A percentile compares a stretch with the other conserved stretches of the same genome.
Evolutionary conservation across 1,140 invertebrate genomes (phyloP).

Genomic region (Drosophila pandora): DNA sequence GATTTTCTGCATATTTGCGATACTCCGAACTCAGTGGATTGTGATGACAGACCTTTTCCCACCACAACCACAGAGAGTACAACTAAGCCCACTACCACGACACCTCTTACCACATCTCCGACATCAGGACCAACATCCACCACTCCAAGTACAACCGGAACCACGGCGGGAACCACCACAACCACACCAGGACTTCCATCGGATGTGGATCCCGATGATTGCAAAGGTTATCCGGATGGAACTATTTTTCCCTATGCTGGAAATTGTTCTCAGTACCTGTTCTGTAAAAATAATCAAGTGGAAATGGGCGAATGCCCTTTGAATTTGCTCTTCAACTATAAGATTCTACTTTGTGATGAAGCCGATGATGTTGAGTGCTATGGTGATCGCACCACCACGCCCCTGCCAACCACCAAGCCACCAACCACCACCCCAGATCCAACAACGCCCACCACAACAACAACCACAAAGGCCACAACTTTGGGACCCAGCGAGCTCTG

Average conservation of each 20-base stretch:
- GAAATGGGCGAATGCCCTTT: conserved; percentile 42
- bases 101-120: conserved; percentile 6
- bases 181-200: conserved; percentile 48
- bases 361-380: conserved; percentile 52
- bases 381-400: conserved; percentile 59
- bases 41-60: conserved; percentile 39
- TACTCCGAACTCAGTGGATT: conserved; percentile 57
- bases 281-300: conserved; percentile 44
- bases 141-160: conserved; percentile 5
- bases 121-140: conserved; percentile 15
- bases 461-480: conserved; percentile 30
- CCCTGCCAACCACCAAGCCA: conserved; percentile 28
- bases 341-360: conserved; percentile 54
- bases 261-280: conserved; percentile 61
- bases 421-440: conserved; percentile 35
- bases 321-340: conserved; percentile 56
- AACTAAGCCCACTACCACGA: conserved; percentile 5
- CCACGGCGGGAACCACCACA: conserved; percentile 17
- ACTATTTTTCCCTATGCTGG: conserved; percentile 51
- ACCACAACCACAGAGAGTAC: conserved; percentile 39
- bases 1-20: conserved; percentile 55
- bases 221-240: conserved; percentile 23
- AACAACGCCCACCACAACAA: conserved; percentile 27
- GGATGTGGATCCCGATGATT: conserved; percentile 51
- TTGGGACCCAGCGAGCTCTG: conserved; percentile 57